Conservation (phyloP, 2,888 invertebrate genomes). For the Pantelozetes paolii region DNA sequence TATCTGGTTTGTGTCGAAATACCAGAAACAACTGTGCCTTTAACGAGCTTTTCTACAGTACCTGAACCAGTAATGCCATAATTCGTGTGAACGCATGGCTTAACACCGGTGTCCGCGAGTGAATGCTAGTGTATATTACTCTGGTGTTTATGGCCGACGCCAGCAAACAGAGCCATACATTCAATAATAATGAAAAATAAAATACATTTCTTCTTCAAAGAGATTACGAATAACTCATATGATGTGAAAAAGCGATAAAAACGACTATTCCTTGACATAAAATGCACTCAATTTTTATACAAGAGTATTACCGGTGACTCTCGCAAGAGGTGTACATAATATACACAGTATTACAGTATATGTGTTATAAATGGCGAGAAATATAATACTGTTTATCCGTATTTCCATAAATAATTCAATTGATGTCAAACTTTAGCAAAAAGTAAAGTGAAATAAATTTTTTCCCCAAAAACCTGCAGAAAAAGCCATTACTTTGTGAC, state of each 20-base stretch:
- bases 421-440: background rate
- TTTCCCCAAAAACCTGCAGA: slow-evolving; percentile 11
- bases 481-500: background rate
- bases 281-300: background rate
- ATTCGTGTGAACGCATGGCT: slow-evolving; percentile 23
- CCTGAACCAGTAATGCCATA: slow-evolving; percentile 11
- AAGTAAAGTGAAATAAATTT: background rate
- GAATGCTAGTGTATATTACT: background rate
- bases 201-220: no score
- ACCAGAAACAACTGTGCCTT: slow-evolving; percentile 18
- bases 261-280: background rate
- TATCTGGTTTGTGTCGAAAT: background rate
- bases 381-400: slow-evolving; percentile 26
- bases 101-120: background rate
- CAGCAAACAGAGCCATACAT: background rate
- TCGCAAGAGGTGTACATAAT: background rate
- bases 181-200: no score
- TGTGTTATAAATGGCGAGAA: background rate
- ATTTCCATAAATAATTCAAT: slow-evolving; percentile 26
- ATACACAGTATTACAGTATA: background rate
- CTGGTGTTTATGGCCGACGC: slow-evolving; percentile 1
- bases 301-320: background rate
- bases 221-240: background rate
- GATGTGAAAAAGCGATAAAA: background rate
- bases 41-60: slow-evolving; percentile 6